Percentiles rank a stretch among this genome's conserved stretches.
These are phyloP conservation scores for Drosophila lacertosa DNA, from an alignment of 1,140 invertebrate species.

Conservation along the genomic window DNA sequence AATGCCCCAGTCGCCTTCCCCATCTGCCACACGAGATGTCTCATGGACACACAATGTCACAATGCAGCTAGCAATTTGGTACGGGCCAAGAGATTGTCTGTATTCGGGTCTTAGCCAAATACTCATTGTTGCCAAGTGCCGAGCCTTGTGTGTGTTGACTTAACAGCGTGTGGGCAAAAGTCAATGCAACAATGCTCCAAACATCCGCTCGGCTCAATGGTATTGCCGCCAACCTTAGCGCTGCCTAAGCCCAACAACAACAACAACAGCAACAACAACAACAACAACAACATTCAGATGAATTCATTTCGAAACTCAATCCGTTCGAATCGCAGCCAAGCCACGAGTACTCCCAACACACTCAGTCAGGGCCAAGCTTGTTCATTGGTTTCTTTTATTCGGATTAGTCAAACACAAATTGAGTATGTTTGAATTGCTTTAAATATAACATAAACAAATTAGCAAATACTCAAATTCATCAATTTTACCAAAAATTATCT, in stretches of 20 bases:
- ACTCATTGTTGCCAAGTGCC: slow-evolving; percentile 16
- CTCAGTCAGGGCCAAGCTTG: background rate
- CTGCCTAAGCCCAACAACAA: background rate
- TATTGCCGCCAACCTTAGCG: slow-evolving; percentile 15
- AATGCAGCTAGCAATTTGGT: slow-evolving; percentile 13
- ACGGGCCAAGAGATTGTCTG: slow-evolving; percentile 19
- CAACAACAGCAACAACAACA: too few species aligned
- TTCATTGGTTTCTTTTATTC: background rate
- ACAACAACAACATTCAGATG: background rate
- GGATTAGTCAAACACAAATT: background rate
- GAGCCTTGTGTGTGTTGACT: slow-evolving; percentile 17
- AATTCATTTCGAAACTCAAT: background rate
- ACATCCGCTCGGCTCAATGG: slow-evolving; percentile 30
- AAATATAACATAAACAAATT: too few species aligned
- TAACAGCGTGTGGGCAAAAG: slow-evolving; percentile 32
- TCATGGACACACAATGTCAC: slow-evolving; percentile 19
- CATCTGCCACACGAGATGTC: background rate
- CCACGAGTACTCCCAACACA: background rate
- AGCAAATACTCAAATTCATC: too few species aligned
- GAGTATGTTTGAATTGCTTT: too few species aligned
- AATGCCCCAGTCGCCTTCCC: background rate
- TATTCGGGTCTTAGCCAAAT: background rate
- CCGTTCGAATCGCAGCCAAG: background rate
- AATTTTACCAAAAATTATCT: too few species aligned
- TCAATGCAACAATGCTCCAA: slow-evolving; percentile 17